Base-by-base conservation (phyloP, 2,797 vertebrate genomes). In the Mus spretus region DNA sequence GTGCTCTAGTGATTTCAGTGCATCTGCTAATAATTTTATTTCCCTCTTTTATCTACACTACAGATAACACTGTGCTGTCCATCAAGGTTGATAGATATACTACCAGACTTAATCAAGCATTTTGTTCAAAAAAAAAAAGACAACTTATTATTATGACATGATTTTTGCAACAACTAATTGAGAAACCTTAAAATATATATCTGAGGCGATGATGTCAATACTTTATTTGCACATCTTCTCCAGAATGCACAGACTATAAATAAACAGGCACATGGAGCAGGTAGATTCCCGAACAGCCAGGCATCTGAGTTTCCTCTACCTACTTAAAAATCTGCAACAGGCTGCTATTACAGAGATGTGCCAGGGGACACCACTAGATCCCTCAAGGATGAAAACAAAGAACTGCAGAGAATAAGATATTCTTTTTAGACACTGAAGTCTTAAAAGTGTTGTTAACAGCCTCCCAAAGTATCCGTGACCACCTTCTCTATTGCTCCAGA, bases 21-120 rank as follows among this genome's bases (percentile, higher is more conserved):
- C 53, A 70, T 44, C 79, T 88, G 26, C 31, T 94, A 63, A 77
- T n/a, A 75, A 59, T 37, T 91, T 77, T 20, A 93, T 75, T 77
- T 12, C 31, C 17, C 12, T 77, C 79, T 92, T 79, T 37, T 37
- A 57, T 44, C 92, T 91, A 17, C 6, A 65, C 19, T 61, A 50
- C 0, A 50, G 40, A 3, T 28, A 31, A 63, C n/a, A 70, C 19
- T 59, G 0, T 44, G 0, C n/a, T 70, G 20, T 50, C 28, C 37
- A 70, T 28, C 3, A 55, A 57, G 26, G 57, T 0, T 67, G 3
- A 79, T 37, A 44, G 0, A 89, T 0, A 2, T 1, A 44, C 8
- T 75, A 2, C 37, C 44, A 87, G 11, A 72, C 20, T 79, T 95
- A 78, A 91, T 92, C 37, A 87, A 93, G 67, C 44, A 61, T 61